These are phyloP conservation scores for Neodiprion fabricii DNA, from an alignment of 1,140 invertebrate genomes.

Conservation along the genomic window DNA sequence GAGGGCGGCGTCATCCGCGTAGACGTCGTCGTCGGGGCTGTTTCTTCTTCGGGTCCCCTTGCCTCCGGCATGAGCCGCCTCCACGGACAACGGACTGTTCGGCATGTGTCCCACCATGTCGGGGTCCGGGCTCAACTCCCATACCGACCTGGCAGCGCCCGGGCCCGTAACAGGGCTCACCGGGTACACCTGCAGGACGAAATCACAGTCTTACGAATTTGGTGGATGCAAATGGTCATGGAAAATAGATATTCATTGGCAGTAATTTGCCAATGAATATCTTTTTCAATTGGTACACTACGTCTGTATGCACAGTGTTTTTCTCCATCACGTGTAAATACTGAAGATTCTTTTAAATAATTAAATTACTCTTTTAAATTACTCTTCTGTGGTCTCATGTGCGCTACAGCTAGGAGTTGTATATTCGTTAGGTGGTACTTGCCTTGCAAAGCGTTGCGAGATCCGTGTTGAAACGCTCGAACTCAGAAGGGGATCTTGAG, in stretches of 20 bases:
- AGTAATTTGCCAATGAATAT: too few relatives aligned
- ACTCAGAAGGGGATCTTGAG: slow-evolving; percentile 42
- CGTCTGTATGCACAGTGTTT: too few relatives aligned
- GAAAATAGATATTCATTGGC: neutral
- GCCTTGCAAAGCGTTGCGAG: slow-evolving; percentile 58
- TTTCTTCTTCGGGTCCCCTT: slow-evolving; percentile 38
- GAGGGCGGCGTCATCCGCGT: slow-evolving; percentile 48
- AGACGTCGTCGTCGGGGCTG: slow-evolving; percentile 52
- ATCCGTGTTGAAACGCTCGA: slow-evolving; percentile 54
- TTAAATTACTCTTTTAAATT: too few relatives aligned
- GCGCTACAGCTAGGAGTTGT: too few relatives aligned
- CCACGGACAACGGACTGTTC: slow-evolving; percentile 72
- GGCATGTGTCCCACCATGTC: slow-evolving; percentile 62
- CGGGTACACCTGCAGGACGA: slow-evolving; percentile 51
- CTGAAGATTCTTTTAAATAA: too few relatives aligned
- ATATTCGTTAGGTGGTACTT: too few relatives aligned
- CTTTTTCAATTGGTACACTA: too few relatives aligned
- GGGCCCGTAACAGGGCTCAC: slow-evolving; percentile 70
- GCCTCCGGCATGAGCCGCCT: slow-evolving; percentile 56
- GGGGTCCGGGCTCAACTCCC: slow-evolving; percentile 71
- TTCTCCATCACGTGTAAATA: too few relatives aligned
- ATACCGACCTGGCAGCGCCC: slow-evolving; percentile 84
- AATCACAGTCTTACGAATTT: too few relatives aligned
- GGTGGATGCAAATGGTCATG: neutral
- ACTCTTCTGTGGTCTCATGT: too few relatives aligned